Evolutionary conservation across 2,113 vertebrate species (phyloP), one percentile per base, ranked within the genome.

Genomic region (Leucopsar rothschildi): DNA sequence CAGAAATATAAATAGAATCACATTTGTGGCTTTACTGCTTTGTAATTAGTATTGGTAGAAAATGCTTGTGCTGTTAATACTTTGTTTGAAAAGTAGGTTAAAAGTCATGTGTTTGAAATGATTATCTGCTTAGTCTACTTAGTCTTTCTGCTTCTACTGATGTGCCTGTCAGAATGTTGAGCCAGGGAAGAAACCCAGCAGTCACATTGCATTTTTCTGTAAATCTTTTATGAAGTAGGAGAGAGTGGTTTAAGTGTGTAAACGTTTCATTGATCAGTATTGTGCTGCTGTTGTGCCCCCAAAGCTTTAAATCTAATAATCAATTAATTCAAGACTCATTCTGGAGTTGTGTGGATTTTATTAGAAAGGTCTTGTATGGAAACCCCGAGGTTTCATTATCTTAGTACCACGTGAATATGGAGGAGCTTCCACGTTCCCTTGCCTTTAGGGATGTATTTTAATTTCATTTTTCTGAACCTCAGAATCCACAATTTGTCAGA

Each of bases 41-140:
- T 88, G 49, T 88, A 12, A 92, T 96, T 89, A 89, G 25, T 85
- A 31, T 89, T 90, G 88, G 77, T 92, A 17, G 88, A 93, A 78
- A 93, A 93, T 94, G 80, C 70, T 75, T 93, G 8, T 82, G 81
- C n/a, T 93, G 61, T 78, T 94, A 95, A 70, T 96, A 27, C 63
- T 89, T 86, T 15, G 35, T 72, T 93, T 88, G 80, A 71, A 82
- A 97, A 97, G 82, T 94, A 95, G 76, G 93, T 94, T 97, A 96
- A 94, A 96, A 83, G 77, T 95, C 88, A 95, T 97, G 92, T 95
- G 92, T 96, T 96, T 95, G 88, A 96, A 97, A 91, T 87, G 10
- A 79, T 97, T 97, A 92, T 97, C 90, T 95, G 4, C 91, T 98
- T 96, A 93, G 82, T 79, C 64, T 88, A 50, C 35, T 35, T 35